These are phyloP conservation scores for Pissodes strobi DNA, from an alignment of 1,140 invertebrate species.

Conservation along the genomic window DNA sequence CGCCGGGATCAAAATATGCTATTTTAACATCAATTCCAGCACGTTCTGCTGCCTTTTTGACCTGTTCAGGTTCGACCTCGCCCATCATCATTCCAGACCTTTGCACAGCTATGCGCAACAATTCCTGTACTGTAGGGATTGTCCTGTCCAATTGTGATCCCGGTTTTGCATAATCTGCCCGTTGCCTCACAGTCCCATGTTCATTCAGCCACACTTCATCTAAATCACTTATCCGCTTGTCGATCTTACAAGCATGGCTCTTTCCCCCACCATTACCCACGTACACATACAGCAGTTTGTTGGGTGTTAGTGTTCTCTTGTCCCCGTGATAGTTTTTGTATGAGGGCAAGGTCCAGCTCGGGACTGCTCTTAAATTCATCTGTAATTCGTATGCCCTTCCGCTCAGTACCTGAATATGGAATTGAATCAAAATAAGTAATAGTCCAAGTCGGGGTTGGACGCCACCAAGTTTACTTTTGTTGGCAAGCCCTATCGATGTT, in stretches of 20 bases:
- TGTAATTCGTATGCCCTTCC: too few relatives aligned
- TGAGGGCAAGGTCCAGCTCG: not conserved
- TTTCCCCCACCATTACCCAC: not conserved
- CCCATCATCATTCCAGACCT: not conserved
- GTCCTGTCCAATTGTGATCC: not conserved
- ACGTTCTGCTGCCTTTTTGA: too few relatives aligned
- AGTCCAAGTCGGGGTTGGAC: too few relatives aligned
- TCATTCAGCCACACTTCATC: not conserved
- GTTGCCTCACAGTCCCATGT: not conserved
- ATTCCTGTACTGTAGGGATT: not conserved
- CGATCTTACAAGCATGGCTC: not conserved
- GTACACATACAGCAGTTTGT: not conserved
- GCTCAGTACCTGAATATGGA: too few relatives aligned
- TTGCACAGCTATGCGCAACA: not conserved
- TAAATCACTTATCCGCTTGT: too few relatives aligned
- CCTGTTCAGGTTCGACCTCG: too few relatives aligned
- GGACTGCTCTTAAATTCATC: too few relatives aligned
- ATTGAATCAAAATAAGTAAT: too few relatives aligned
- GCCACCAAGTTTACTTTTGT: too few relatives aligned
- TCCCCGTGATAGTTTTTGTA: not conserved
- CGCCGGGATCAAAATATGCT: too few relatives aligned
- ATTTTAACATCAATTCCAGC: too few relatives aligned
- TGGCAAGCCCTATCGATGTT: too few relatives aligned
- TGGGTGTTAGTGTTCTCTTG: not conserved
- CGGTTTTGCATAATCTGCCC: not conserved